Base-by-base conservation (phyloP, 1,140 invertebrate genomes). In the Spodoptera frugiperda region DNA sequence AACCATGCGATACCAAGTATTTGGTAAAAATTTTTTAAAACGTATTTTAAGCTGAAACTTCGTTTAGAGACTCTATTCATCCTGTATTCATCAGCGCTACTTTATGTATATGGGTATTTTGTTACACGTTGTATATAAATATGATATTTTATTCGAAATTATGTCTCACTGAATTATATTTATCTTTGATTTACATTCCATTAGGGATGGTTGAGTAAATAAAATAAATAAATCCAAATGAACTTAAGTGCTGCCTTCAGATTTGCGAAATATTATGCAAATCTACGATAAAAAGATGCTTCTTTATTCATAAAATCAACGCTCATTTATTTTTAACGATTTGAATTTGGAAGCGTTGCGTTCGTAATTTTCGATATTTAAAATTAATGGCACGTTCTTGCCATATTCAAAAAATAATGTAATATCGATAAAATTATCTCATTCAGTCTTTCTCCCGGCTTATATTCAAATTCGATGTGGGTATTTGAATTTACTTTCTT, bases 161-260 rank as follows among this genome's bases (percentile, higher is more conserved):
- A 25, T 4, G 25, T 39, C 33, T 39, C 33, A 8, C 33, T 10
- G 33, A 39, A 39, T 9, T 39, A 57, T 48, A 48, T 67, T 67
- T 49, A 48, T n/a, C 5, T 67, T 46, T 1, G 49, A 48, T 49
- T 67, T 25, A 44, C 17, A 49, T 67, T 48, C 44, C 59, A 63
- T 17, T 46, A 63, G 8, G 33, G 3, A 63, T 10, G 33, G 33
- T 63, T n/a, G 30, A 44, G 4, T 6, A 63, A 63, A 63, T 63
- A 63, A 63, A 39, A 63, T 63, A 63, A 59, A 59, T 14, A 59
- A 59, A 14, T 30, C 21, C n/a, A 57, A 59, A 53, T 17, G 17
- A 53, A 63, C 57, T 61, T 15, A 61, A 39, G 30, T 39, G 14
- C 9, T 10, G 57, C 0, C 25, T 61, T 10, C 30, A 39, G 10